Evolutionary conservation across 2,888 invertebrate species (phyloP), one percentile per base, ranked within the genome.

Genomic region (Drosophila paramelanica): DNA sequence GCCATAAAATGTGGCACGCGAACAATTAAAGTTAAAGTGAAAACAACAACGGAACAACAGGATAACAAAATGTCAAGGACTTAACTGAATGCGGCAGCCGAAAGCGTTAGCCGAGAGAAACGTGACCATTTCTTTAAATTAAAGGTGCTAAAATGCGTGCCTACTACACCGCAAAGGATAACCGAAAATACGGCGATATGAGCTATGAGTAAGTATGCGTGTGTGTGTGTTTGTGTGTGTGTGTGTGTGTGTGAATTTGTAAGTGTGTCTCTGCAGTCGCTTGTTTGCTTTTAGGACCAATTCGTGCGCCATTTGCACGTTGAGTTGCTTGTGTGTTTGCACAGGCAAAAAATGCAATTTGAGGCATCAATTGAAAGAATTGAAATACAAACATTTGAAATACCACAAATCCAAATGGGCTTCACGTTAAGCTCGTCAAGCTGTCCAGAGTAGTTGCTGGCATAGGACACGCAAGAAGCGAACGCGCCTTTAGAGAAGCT

Each of bases 151-250:
- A 73, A 60, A 90, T 91, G 90, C 90, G 89, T 72, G 67, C 86
- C 53, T 88, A 89, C 69, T 81, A 89, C 51, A 80, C 77, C 36
- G 53, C 79, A 41, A 90, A 89, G 81, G 85, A 82, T 62, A 88
- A 87, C 70, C 84, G 87, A 67, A 90, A 89, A 69, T 89, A 84
- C 72, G 84, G 79, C 68, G 89, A 90, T 58, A 71, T 88, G 77
- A 90, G 85, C 79, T 90, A 90, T 62, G 91, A 91, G 90, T 91
- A 85, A 88, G 90, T 87, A 53, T 46, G 13, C 5, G 11, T 57
- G 10, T 23, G n/a, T 7, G 43, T 33, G 33, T 14, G 11, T 17
- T 20, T 11, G 25, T 5, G 39, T 36, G 49, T 62, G 39, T 45
- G 52, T 56, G 52, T 62, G 43, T 45, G 52, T 60, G 52, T 62